Percentiles rank a stretch among this genome's conserved stretches.
Evolutionary conservation across 2,888 invertebrate species (phyloP).

Genomic region (Synergus umbraculus): DNA sequence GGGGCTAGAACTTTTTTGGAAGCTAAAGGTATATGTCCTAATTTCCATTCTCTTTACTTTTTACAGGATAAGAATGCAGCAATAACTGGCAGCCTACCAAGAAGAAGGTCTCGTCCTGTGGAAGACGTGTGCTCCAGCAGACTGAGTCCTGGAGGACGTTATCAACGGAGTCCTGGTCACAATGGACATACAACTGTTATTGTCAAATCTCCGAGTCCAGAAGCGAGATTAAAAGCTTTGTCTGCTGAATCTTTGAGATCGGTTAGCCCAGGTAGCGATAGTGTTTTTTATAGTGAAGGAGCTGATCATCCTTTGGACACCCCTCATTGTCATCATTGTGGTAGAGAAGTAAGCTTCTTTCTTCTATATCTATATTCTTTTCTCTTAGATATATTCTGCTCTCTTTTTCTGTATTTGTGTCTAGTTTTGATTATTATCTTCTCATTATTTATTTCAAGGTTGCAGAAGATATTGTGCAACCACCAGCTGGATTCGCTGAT

Average conservation of each 20-base stretch:
- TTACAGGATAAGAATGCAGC: constrained; percentile 82
- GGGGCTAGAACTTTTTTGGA: background rate
- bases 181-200: constrained; percentile 68
- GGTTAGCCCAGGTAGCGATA: constrained; percentile 94
- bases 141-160: constrained; percentile 72
- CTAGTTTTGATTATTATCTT: background rate
- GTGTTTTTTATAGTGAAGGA: constrained; percentile 92
- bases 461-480: constrained; percentile 87
- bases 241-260: constrained; percentile 92
- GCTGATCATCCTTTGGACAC: constrained; percentile 79
- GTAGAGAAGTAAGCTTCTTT: constrained; percentile 82
- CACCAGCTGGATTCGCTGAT: constrained; percentile 93
- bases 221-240: constrained; percentile 85
- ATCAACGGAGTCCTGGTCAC: constrained; percentile 77
- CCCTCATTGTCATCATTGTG: constrained; percentile 89
- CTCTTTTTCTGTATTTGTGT: background rate
- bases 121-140: constrained; percentile 75
- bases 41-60: background rate
- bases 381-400: background rate
- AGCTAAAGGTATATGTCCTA: background rate
- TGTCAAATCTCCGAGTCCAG: constrained; percentile 76
- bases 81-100: constrained; percentile 81
- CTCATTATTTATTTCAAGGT: constrained; percentile 60
- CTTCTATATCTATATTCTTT: background rate
- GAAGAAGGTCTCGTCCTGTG: constrained; percentile 81